Evolutionary conservation across 2,797 vertebrate species (phyloP).

Genomic region (Hybognathus amarus): DNA sequence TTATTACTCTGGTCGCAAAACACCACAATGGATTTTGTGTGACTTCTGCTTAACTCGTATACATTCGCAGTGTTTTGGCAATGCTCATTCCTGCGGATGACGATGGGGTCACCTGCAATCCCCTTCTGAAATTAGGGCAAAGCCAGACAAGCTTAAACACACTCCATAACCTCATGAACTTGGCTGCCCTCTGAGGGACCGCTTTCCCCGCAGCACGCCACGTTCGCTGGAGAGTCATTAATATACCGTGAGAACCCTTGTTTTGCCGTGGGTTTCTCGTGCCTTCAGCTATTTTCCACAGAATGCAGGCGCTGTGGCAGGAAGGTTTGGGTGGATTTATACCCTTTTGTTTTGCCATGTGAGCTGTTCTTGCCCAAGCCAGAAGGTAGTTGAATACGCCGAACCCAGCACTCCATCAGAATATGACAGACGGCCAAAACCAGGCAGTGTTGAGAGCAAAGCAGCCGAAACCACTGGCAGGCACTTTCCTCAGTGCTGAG

Average conservation of each 20-base stretch:
- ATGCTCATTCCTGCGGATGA: constrained; percentile 40
- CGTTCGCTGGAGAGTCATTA: constrained; percentile 67
- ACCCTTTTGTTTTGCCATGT: constrained; percentile 70
- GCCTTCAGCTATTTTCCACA: constrained; percentile 72
- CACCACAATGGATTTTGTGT: constrained; percentile 61
- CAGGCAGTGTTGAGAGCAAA: constrained; percentile 65
- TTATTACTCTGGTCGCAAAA: constrained; percentile 73
- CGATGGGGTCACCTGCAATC: constrained; percentile 49
- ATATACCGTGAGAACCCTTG: constrained; percentile 71
- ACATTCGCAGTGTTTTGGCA: constrained; percentile 52
- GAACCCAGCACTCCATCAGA: constrained; percentile 68
- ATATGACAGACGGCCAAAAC: constrained; percentile 71
- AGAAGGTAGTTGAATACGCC: constrained; percentile 65
- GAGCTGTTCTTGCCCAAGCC: constrained; percentile 66
- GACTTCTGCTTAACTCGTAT: constrained; percentile 47
- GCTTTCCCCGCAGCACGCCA: constrained; percentile 57
- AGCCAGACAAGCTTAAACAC: background rate
- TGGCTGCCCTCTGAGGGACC: constrained; percentile 44
- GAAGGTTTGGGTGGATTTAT: constrained; percentile 70
- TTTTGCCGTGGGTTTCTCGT: constrained; percentile 71
- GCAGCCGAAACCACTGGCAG: constrained; percentile 58
- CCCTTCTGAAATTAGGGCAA: constrained; percentile 1
- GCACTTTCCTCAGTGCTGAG: constrained; percentile 63
- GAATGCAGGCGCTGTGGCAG: constrained; percentile 60
- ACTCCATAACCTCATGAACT: constrained; percentile 64